Evolutionary conservation across 2,888 invertebrate species (phyloP).

Genomic region (Oxycera nigricornis): DNA sequence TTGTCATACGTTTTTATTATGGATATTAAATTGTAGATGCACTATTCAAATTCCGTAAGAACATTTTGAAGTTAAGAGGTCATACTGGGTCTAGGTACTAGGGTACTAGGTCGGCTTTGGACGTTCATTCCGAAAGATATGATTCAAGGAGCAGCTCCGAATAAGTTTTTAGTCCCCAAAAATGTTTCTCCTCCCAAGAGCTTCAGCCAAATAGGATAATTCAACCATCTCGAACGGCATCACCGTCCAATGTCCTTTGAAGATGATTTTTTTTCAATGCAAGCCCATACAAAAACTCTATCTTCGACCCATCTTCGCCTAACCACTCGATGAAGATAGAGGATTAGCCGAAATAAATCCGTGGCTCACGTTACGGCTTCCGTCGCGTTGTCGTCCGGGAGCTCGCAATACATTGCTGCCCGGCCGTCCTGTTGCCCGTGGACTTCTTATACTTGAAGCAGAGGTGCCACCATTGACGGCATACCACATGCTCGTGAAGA

Average conservation of each 20-base stretch:
- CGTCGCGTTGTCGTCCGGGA: background rate
- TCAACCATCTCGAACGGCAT: background rate
- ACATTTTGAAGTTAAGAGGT: too few relatives aligned
- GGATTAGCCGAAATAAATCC: conserved; percentile 52
- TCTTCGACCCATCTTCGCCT: conserved; percentile 43
- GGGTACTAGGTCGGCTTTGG: too few relatives aligned
- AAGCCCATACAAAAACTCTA: conserved; percentile 43
- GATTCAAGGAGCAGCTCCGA: too few relatives aligned
- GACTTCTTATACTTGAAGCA: conserved; percentile 23
- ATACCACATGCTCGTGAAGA: conserved; percentile 37
- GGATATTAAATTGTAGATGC: too few relatives aligned
- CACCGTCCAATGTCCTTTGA: conserved; percentile 4
- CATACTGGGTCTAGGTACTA: too few relatives aligned
- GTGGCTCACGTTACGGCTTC: conserved; percentile 24
- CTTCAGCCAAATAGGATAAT: background rate
- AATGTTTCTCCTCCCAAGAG: background rate
- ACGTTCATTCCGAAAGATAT: too few relatives aligned
- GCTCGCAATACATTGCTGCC: background rate
- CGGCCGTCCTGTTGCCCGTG: conserved; percentile 3
- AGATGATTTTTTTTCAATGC: background rate
- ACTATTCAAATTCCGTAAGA: too few relatives aligned
- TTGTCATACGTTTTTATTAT: too few relatives aligned
- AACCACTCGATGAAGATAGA: conserved; percentile 45
- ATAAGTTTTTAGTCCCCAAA: too few relatives aligned
- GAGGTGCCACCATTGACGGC: conserved; percentile 37